phyloP scores from a whole-genome alignment of 2,888 invertebrate species.

The Hartigia nigra region DNA sequence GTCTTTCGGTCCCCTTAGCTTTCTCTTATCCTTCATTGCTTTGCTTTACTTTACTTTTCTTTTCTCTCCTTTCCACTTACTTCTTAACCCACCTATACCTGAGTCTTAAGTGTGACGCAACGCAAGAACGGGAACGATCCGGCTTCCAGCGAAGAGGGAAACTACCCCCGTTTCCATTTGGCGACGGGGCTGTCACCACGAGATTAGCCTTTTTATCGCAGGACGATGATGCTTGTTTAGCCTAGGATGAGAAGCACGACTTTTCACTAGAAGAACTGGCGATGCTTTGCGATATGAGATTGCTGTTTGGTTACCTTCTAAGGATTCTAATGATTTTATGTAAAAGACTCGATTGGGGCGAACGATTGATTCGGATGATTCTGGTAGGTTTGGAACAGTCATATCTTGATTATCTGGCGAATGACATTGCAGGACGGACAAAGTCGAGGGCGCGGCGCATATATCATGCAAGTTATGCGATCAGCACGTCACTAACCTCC shows the following conservation, averaged over 20 bases:
- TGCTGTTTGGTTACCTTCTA: not conserved
- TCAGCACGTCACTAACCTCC: slow-evolving; percentile 21
- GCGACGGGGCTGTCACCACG: slow-evolving; percentile 18
- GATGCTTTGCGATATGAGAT: not conserved
- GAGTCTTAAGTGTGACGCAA: slow-evolving; percentile 14
- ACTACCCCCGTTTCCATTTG: not conserved
- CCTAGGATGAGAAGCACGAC: slow-evolving; percentile 1
- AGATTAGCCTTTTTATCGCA: slow-evolving; percentile 25
- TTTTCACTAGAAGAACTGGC: not conserved
- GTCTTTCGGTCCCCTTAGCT: slow-evolving; percentile 21
- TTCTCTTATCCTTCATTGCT: not conserved
- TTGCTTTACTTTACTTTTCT: not conserved
- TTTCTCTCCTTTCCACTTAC: not conserved
- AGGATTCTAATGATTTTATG: not conserved
- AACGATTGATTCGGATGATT: not conserved
- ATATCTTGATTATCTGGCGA: not conserved
- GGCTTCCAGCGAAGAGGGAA: not conserved
- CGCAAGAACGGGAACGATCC: slow-evolving; percentile 14
- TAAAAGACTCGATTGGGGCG: not conserved
- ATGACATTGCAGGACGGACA: not conserved
- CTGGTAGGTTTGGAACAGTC: not conserved
- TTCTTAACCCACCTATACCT: not conserved
- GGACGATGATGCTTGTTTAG: slow-evolving; percentile 22
- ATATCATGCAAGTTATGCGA: not conserved
- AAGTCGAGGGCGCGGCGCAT: not conserved